A percentile compares a stretch with the other conserved stretches of the same genome.
These are phyloP conservation scores for Dioctria linearis DNA, from an alignment of 2,888 invertebrate genomes.

Conservation along the genomic window DNA sequence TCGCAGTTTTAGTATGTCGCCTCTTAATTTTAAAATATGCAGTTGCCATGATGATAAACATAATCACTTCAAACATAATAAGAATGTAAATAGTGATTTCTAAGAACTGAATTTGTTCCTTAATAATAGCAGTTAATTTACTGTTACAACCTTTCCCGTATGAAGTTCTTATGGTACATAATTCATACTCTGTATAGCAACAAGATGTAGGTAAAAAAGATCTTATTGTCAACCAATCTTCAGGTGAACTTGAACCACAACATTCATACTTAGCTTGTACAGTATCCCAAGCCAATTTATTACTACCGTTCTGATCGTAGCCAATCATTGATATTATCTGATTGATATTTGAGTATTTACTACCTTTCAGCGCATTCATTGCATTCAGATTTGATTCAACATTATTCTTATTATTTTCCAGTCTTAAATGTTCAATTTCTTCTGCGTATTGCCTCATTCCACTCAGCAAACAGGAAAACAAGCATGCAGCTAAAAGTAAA, in stretches of 20 bases:
- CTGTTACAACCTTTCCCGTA: slow-evolving; percentile 24
- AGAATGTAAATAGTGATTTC: slow-evolving; percentile 34
- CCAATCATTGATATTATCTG: slow-evolving; percentile 48
- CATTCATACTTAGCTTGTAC: slow-evolving; percentile 51
- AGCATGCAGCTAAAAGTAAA: slow-evolving; percentile 22
- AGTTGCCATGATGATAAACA: background rate
- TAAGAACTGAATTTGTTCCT: slow-evolving; percentile 19
- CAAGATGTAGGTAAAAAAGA: slow-evolving; percentile 39
- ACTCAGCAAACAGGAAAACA: slow-evolving; percentile 27
- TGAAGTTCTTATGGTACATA: background rate
- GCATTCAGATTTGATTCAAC: too few relatives aligned
- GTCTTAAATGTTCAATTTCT: background rate
- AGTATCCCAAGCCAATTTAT: slow-evolving; percentile 49
- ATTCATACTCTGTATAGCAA: background rate
- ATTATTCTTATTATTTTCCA: too few relatives aligned
- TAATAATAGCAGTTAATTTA: slow-evolving; percentile 19
- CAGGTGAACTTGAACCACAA: slow-evolving; percentile 42
- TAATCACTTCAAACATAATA: slow-evolving; percentile 32
- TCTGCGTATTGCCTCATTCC: slow-evolving; percentile 19
- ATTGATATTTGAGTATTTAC: slow-evolving; percentile 13
- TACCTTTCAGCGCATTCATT: background rate
- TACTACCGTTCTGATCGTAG: slow-evolving; percentile 27
- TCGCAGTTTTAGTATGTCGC: too few relatives aligned
- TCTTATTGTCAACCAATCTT: slow-evolving; percentile 43
- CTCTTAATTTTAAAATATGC: too few relatives aligned